Evolutionary conservation across 2,888 invertebrate genomes (phyloP).

Genomic region (Folsomia manolachei): DNA sequence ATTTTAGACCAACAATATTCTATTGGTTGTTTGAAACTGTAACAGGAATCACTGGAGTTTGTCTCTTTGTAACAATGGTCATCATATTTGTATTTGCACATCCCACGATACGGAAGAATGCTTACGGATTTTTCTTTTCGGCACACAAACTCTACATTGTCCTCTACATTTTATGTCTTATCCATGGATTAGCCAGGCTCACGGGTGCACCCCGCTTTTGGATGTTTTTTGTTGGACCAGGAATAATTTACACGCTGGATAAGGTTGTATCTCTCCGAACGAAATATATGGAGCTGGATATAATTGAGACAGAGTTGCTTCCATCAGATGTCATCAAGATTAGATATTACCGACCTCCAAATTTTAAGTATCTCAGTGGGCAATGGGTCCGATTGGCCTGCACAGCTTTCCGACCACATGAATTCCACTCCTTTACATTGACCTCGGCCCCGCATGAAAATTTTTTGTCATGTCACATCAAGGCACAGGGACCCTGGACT

Average conservation of each 20-base stretch:
- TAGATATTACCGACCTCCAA: constrained; percentile 91
- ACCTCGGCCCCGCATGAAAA: constrained; percentile 96
- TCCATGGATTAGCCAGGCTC: constrained; percentile 86
- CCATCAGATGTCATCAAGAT: constrained; percentile 93
- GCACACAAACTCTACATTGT: constrained; percentile 86
- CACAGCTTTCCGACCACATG: constrained; percentile 81
- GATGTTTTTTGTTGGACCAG: constrained; percentile 90
- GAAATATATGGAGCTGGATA: constrained; percentile 86
- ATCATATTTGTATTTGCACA: constrained; percentile 96
- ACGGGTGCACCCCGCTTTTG: constrained; percentile 90
- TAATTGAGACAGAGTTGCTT: constrained; percentile 85
- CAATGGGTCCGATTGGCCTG: constrained; percentile 92
- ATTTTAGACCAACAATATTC: constrained; percentile 87
- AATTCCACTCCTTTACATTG: constrained; percentile 92
- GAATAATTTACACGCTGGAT: constrained; percentile 82
- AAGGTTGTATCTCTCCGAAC: constrained; percentile 88
- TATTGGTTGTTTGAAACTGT: constrained; percentile 95
- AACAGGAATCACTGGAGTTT: constrained; percentile 82
- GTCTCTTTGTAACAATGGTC: constrained; percentile 85
- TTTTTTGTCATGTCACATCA: constrained; percentile 90
- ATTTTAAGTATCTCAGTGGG: constrained; percentile 89
- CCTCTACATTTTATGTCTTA: constrained; percentile 77
- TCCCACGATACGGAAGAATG: constrained; percentile 84
- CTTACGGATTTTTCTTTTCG: constrained; percentile 93
- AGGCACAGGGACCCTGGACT: constrained; percentile 90